Evolutionary conservation across 2,113 vertebrate species (phyloP).

Genomic region (Opisthocomus hoazin): DNA sequence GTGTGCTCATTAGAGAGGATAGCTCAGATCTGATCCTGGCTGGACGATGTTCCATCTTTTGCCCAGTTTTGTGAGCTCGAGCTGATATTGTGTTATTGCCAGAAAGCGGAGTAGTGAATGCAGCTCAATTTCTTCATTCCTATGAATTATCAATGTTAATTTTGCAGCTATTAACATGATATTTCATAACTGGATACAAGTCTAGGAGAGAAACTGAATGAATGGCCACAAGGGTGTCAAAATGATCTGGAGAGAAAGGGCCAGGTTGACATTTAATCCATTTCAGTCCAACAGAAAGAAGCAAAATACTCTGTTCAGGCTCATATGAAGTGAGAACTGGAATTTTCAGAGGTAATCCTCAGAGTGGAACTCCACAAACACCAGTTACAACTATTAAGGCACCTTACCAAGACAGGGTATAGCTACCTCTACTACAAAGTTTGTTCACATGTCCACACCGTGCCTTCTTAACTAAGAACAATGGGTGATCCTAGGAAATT

Average conservation of each 20-base stretch:
- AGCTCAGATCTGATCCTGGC: background rate
- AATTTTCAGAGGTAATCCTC: background rate
- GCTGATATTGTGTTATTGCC: background rate
- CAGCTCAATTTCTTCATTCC: background rate
- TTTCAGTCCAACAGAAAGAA: background rate
- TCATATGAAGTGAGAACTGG: background rate
- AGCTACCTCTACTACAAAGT: background rate
- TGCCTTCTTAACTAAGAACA: background rate
- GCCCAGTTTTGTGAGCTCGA: background rate
- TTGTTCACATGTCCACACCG: background rate
- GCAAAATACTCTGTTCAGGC: background rate
- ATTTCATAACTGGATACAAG: background rate
- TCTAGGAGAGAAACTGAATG: background rate
- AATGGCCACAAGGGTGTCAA: background rate
- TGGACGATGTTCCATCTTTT: background rate
- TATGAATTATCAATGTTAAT: background rate
- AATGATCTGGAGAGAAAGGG: background rate
- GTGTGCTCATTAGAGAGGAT: background rate
- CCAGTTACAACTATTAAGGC: background rate
- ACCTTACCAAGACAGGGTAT: background rate
- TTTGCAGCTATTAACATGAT: background rate
- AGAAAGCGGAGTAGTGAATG: accelerated
- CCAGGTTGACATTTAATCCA: background rate
- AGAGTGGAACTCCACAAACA: background rate
- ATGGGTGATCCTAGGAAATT: background rate